Percentiles rank a stretch among this genome's conserved stretches.
Conservation (phyloP, 1,140 invertebrate species). For the Elysia chlorotica region DNA sequence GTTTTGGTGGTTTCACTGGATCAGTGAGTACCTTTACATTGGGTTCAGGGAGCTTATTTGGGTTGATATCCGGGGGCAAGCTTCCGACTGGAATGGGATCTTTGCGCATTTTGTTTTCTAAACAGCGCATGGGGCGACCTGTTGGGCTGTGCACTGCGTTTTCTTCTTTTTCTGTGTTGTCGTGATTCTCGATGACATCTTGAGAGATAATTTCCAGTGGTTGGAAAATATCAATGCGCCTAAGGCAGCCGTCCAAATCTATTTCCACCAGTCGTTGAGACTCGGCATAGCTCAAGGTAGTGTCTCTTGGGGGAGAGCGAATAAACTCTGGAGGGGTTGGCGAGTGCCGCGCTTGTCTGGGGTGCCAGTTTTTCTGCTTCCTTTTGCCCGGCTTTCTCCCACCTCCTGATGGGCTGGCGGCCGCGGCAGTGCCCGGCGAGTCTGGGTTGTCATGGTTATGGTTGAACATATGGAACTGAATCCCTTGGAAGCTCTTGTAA, state of each 20-base stretch:
- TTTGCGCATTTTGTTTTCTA: conserved; percentile 45
- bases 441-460: conserved; percentile 75
- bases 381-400: conserved; percentile 42
- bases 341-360: conserved; percentile 52
- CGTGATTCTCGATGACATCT: conserved; percentile 60
- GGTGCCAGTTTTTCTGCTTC: conserved; percentile 46
- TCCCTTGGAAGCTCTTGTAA: conserved; percentile 83
- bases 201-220: conserved; percentile 62
- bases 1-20: conserved; percentile 77
- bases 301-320: conserved; percentile 49
- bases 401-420: conserved; percentile 31
- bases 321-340: conserved; percentile 60
- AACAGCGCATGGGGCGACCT: conserved; percentile 13
- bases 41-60: conserved; percentile 76
- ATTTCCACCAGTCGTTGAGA: conserved; percentile 83
- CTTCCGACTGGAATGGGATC: conserved; percentile 37
- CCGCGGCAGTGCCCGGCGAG: conserved; percentile 25
- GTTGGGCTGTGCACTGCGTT: conserved; percentile 54
- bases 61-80: conserved; percentile 28
- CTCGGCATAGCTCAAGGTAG: conserved; percentile 76
- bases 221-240: conserved; percentile 65
- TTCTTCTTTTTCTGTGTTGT: conserved; percentile 59
- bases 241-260: conserved; percentile 74
- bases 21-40: conserved; percentile 78
- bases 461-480: conserved; percentile 84